phyloP scores from a whole-genome alignment of 1,140 invertebrate genomes.

The Nephotettix cincticeps region DNA sequence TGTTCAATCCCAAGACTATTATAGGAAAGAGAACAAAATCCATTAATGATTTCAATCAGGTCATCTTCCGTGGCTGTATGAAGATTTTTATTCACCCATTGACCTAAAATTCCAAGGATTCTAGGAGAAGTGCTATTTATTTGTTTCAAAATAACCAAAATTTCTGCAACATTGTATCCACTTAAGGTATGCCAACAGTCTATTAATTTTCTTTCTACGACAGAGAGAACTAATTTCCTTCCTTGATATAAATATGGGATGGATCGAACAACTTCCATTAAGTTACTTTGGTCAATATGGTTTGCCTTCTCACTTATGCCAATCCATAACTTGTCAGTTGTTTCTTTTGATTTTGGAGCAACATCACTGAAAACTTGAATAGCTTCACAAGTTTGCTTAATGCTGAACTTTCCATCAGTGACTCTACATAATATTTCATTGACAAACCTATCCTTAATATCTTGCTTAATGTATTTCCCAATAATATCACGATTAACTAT shows the following conservation, averaged over 20 bases:
- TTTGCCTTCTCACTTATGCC: conserved; percentile 59
- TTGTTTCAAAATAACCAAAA: conserved; percentile 49
- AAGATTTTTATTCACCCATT: conserved; percentile 63
- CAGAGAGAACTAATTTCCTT: conserved; percentile 57
- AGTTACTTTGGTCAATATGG: conserved; percentile 58
- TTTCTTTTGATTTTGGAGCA: conserved; percentile 44
- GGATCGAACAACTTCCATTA: conserved; percentile 57
- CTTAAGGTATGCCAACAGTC: conserved; percentile 58
- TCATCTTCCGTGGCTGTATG: conserved; percentile 59
- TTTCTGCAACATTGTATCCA: conserved; percentile 54
- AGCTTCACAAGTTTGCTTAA: conserved; percentile 62
- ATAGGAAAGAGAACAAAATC: conserved; percentile 55
- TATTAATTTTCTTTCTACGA: conserved; percentile 62
- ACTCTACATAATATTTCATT: conserved; percentile 58
- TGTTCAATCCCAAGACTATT: conserved; percentile 54
- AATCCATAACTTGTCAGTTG: conserved; percentile 67
- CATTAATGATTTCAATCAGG: conserved; percentile 58
- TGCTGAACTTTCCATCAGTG: conserved; percentile 57
- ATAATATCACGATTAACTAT: conserved; percentile 48
- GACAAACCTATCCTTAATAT: conserved; percentile 57
- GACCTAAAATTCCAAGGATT: conserved; percentile 52
- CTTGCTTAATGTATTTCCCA: conserved; percentile 49
- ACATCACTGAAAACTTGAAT: conserved; percentile 50
- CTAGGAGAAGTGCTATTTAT: conserved; percentile 42
- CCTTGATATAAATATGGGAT: conserved; percentile 60